Conservation (phyloP, 2,113 vertebrate genomes). For the Vicugna pacos region DNA sequence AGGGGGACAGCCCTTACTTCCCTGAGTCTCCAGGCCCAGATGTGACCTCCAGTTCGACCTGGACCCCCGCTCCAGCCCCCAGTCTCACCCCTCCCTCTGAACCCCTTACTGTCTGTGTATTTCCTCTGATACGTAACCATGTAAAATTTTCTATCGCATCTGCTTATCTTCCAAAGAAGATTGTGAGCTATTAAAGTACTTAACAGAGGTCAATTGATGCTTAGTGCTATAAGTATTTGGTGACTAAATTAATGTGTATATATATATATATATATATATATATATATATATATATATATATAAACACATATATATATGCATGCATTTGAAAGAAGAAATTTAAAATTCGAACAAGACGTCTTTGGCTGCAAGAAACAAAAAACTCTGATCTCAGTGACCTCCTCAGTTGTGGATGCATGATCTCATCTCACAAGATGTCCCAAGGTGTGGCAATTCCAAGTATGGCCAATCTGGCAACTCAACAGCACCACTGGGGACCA, state of each 20-base stretch:
- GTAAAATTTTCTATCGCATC: neutral
- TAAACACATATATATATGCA: neutral
- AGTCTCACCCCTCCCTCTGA: neutral
- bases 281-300: neutral
- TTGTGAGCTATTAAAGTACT: neutral
- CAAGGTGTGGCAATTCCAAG: neutral
- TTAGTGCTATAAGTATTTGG: neutral
- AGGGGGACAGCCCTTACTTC: neutral
- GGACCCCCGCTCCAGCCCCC: neutral
- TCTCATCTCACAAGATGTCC: neutral
- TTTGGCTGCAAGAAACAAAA: conserved; percentile 17
- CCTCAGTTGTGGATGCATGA: neutral
- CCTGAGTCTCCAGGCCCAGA: neutral
- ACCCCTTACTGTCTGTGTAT: neutral
- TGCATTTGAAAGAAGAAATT: neutral
- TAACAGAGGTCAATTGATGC: neutral
- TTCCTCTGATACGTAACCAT: neutral
- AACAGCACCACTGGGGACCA: neutral
- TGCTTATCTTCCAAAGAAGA: neutral
- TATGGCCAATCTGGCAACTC: neutral
- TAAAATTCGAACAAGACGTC: neutral
- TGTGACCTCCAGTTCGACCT: neutral
- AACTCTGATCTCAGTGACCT: neutral
- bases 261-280: neutral
- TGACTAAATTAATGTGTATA: neutral